Evolutionary conservation across 2,797 vertebrate genomes (phyloP), one percentile per base, ranked within the genome.

Genomic region (Melanotaenia parkinsoni): DNA sequence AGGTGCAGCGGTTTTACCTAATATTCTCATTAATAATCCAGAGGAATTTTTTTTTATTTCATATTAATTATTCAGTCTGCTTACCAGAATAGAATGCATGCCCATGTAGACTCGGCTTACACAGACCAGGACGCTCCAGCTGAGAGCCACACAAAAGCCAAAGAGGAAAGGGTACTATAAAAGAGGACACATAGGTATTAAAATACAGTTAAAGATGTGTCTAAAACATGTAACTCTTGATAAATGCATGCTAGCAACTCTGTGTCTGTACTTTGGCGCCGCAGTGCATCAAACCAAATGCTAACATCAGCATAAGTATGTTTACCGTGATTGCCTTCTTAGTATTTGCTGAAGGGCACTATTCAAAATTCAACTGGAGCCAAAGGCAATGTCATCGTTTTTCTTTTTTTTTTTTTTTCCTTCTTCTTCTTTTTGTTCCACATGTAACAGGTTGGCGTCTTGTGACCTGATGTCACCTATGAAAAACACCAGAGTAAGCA

Each of bases 61-160:
- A 56, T 0, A 33, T 35, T 20, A 32, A 43, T 67, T 40, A 40
- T 76, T 63, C 16, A 33, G 70, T 20, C 12, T 76, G 68, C 81
- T 97, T 92, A 99, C 98, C 97, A 99, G 92, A 86, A 99, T 89
- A 54, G 98, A 99, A 89, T 99, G 98, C 98, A 99, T 99, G 71
- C 98, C 98, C 98, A 99, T 98, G 93, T 99, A 99, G 92, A 99
- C 89, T 89, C 98, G 94, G 93, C 98, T 99, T 63, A 97, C 93
- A 86, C 98, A 99, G 80, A 99, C 98, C 88, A 99, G 94, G 84
- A 94, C 80, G 84, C 96, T 97, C 98, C 98, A 99, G 93, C 92
- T 94, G 53, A 96, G 87, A 37, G 96, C 95, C 79, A 98, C 89
- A 68, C 92, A 81, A 63, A 99, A 91, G 56, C 98, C 98, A 72